Evolutionary conservation across 2,888 invertebrate species (phyloP), one percentile per base, ranked within the genome.

Genomic region (Drosophila aldrichi): DNA sequence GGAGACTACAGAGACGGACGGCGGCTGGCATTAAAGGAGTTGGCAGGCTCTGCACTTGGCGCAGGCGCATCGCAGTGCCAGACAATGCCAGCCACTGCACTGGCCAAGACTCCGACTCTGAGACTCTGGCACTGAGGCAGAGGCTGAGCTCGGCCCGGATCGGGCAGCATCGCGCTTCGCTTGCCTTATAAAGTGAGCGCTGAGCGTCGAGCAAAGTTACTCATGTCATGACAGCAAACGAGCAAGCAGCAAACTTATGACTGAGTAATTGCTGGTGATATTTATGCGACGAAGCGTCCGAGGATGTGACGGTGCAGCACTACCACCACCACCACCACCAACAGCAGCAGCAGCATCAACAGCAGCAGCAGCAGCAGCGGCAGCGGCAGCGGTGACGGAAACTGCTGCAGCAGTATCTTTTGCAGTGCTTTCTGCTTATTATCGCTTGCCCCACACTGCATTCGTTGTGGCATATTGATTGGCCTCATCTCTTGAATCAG

Each of bases 211-310:
- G 86, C 85, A 88, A 68, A 86, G 80, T 86, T 88, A 86, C 86
- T 88, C 87, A 86, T 88, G 88, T 86, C 88, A 79, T 86, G 88
- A 88, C 84, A 84, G 86, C 86, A 81, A 88, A 89, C 89, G 82
- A 75, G 88, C 83, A 79, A 78, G 87, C 91, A 85, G 90, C 91
- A 89, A 88, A 89, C 91, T 91, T 91, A 91, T 91, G 91, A 90
- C 91, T 91, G 91, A 91, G 91, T 91, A 91, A 91, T 91, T 91
- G 91, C 91, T 90, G 91, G 79, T 82, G 91, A 91, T 91, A 91
- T 91, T 91, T 91, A 91, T 91, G 91, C 91, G 91, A 91, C 91
- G 91, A 91, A 91, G 91, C 91, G 91, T 91, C 89, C 85, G 68
- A 84, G 80, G 79, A 82, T 84, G 72, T 77, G 74, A 72, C 70